A percentile compares a stretch with the other conserved stretches of the same genome.
Conservation (phyloP, 2,797 vertebrate species). For the Brotula barbata region DNA sequence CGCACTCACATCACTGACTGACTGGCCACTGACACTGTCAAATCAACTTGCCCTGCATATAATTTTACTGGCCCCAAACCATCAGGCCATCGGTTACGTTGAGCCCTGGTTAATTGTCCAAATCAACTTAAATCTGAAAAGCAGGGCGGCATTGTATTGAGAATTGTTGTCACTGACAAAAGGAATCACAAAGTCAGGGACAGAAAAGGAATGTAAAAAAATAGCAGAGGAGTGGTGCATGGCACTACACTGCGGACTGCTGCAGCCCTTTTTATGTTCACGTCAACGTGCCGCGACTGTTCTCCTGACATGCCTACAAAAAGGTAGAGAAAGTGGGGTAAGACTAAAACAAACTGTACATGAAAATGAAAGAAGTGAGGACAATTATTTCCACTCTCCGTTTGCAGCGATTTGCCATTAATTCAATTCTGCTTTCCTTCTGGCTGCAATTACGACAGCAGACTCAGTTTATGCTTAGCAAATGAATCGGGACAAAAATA, state of each 20-base stretch:
- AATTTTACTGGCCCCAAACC: too few relatives aligned
- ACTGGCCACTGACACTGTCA: too few relatives aligned
- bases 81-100: too few relatives aligned
- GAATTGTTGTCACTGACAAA: conserved; percentile 28
- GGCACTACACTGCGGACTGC: conserved; percentile 66
- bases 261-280: conserved; percentile 25
- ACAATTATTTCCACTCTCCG: conserved; percentile 61
- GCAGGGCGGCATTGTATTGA: too few relatives aligned
- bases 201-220: conserved; percentile 62
- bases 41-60: too few relatives aligned
- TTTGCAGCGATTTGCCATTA: conserved; percentile 65
- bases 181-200: conserved; percentile 54
- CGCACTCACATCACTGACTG: too few relatives aligned
- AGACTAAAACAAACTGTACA: conserved; percentile 31
- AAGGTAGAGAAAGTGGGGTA: conserved; percentile 40
- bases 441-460: conserved; percentile 62
- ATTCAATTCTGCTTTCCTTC: conserved; percentile 60
- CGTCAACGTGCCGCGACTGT: conserved; percentile 29
- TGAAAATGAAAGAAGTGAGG: conserved; percentile 55
- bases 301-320: conserved; percentile 48
- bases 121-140: conserved; percentile 69
- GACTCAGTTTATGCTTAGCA: conserved; percentile 44
- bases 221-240: conserved; percentile 79
- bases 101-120: too few relatives aligned
- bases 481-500: conserved; percentile 55